Percentiles rank a stretch among this genome's conserved stretches.
Conservation (phyloP, 2,797 vertebrate species). For the Labeo calbasu region DNA sequence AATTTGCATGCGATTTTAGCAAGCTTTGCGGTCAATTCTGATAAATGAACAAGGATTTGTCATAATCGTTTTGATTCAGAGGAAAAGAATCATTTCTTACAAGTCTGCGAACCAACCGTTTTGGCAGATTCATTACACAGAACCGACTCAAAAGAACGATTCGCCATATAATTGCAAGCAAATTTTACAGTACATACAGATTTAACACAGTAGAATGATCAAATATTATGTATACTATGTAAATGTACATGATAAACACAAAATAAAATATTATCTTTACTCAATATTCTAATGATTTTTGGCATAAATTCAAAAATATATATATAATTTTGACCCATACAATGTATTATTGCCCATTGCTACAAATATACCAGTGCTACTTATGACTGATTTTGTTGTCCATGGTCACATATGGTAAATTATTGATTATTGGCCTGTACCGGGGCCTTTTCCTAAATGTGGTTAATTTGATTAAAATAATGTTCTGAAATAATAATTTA, state of each 20-base stretch:
- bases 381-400: too few relatives aligned
- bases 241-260: background rate
- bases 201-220: background rate
- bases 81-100: background rate
- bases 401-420: too few relatives aligned
- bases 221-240: background rate
- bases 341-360: too few relatives aligned
- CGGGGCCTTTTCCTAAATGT: too few relatives aligned
- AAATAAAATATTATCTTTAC: too few relatives aligned
- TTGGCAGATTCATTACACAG: background rate
- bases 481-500: background rate
- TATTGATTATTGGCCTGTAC: too few relatives aligned
- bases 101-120: background rate
- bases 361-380: too few relatives aligned
- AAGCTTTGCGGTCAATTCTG: background rate
- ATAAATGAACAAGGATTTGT: background rate
- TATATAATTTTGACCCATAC: too few relatives aligned
- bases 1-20: background rate
- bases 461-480: background rate
- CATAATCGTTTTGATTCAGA: background rate
- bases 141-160: background rate
- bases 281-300: too few relatives aligned
- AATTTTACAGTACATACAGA: background rate
- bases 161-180: too few relatives aligned
- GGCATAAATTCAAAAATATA: too few relatives aligned